A percentile compares a stretch with the other conserved stretches of the same genome.
Evolutionary conservation across 2,113 vertebrate species (phyloP).

Genomic region (Melanotaenia duboulayi): DNA sequence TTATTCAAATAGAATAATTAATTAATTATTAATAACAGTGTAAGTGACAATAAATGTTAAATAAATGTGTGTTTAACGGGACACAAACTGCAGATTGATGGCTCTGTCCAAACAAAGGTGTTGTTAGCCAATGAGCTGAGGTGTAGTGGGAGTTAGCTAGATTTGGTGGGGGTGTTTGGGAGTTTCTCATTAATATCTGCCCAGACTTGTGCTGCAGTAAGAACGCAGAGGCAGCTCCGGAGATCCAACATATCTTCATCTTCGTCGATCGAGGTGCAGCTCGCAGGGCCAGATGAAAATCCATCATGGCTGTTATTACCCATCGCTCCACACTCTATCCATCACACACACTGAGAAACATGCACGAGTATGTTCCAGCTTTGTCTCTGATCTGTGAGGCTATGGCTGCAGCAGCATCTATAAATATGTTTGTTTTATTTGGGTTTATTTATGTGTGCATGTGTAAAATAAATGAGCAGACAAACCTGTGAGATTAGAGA

Average conservation of each 20-base stretch:
- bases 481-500: no score
- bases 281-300: constrained; percentile 53
- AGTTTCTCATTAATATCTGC: constrained; percentile 50
- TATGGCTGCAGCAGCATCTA: no score
- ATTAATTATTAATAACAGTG: no score
- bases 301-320: constrained; percentile 67
- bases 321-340: constrained; percentile 40
- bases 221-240: background rate
- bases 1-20: no score
- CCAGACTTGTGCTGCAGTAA: background rate
- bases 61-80: no score
- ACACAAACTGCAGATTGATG: constrained; percentile 25
- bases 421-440: no score
- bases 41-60: no score
- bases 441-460: no score
- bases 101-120: background rate
- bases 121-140: constrained; percentile 42
- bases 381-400: no score
- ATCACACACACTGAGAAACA: constrained; percentile 36
- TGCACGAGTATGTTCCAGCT: background rate
- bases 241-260: constrained; percentile 48
- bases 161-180: no score
- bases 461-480: no score
- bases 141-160: background rate
- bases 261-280: constrained; percentile 35